These are phyloP conservation scores for Grantiella picta DNA, from an alignment of 2,113 vertebrate genomes.

Conservation along the genomic window DNA sequence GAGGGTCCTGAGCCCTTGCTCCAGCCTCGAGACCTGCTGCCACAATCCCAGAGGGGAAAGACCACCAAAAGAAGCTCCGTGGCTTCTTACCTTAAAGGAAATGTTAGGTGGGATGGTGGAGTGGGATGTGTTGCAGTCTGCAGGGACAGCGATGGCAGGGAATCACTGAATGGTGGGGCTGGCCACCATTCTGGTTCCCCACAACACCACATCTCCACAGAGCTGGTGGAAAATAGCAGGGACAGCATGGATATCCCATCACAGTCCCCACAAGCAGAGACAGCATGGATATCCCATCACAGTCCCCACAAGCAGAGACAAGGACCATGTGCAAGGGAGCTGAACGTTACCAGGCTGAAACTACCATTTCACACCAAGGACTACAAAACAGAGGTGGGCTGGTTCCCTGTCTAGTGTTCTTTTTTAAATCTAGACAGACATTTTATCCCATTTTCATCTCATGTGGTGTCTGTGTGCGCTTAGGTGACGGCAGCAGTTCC, in stretches of 20 bases:
- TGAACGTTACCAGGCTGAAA: neutral
- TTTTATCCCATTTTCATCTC: neutral
- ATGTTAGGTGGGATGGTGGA: accelerated
- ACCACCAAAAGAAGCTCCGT: neutral
- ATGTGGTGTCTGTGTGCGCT: accelerated
- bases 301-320: accelerated
- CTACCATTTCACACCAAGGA: neutral
- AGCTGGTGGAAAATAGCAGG: neutral
- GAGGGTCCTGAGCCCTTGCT: neutral
- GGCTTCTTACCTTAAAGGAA: neutral
- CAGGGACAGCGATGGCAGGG: neutral
- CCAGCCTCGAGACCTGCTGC: neutral
- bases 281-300: neutral
- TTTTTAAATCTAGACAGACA: neutral
- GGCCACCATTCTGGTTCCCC: neutral
- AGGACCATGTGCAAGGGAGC: accelerated
- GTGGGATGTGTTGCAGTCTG: neutral
- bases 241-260: neutral
- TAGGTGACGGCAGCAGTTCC: neutral
- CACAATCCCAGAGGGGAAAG: neutral
- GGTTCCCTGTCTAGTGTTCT: accelerated
- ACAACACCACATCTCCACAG: neutral
- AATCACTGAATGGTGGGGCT: accelerated
- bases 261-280: accelerated
- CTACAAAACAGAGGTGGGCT: neutral